Conservation (phyloP, 1,140 invertebrate genomes). For the Brachionus manjavacas region DNA sequence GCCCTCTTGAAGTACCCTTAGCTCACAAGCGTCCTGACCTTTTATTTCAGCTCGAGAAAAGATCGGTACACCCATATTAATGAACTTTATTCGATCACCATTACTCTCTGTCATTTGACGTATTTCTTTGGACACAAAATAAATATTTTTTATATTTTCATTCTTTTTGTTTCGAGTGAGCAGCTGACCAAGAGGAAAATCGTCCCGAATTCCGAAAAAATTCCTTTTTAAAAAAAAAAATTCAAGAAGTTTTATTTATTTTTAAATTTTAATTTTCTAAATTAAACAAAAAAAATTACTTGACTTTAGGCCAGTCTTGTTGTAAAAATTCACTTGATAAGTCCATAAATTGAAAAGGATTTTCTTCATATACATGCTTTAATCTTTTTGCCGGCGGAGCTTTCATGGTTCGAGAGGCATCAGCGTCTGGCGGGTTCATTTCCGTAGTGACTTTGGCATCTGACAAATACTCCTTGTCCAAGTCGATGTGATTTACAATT, state of each 20-base stretch:
- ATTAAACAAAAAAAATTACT: neutral
- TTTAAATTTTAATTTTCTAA: neutral
- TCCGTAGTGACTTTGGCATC: neutral
- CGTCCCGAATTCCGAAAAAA: slow-evolving; percentile 29
- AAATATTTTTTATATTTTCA: slow-evolving; percentile 34
- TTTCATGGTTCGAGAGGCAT: slow-evolving; percentile 18
- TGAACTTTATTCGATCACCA: slow-evolving; percentile 39
- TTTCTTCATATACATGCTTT: slow-evolving; percentile 37
- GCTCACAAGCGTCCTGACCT: neutral
- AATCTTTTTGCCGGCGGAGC: slow-evolving; percentile 29
- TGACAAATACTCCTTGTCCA: neutral
- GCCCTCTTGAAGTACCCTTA: slow-evolving; percentile 15
- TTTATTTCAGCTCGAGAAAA: slow-evolving; percentile 36
- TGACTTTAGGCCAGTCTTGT: slow-evolving; percentile 28
- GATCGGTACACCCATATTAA: slow-evolving; percentile 39
- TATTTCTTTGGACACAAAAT: slow-evolving; percentile 40
- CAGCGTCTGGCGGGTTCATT: neutral
- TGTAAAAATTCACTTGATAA: neutral
- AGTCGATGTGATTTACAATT: neutral
- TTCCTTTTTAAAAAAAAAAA: neutral
- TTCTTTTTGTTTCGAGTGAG: neutral
- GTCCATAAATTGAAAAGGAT: slow-evolving; percentile 37
- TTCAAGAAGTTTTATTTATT: neutral
- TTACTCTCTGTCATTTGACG: neutral
- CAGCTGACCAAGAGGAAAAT: slow-evolving; percentile 27